Percentiles rank a stretch among this genome's conserved stretches.
phyloP scores from a whole-genome alignment of 2,888 invertebrate species.

The Nomada lathburiana region DNA sequence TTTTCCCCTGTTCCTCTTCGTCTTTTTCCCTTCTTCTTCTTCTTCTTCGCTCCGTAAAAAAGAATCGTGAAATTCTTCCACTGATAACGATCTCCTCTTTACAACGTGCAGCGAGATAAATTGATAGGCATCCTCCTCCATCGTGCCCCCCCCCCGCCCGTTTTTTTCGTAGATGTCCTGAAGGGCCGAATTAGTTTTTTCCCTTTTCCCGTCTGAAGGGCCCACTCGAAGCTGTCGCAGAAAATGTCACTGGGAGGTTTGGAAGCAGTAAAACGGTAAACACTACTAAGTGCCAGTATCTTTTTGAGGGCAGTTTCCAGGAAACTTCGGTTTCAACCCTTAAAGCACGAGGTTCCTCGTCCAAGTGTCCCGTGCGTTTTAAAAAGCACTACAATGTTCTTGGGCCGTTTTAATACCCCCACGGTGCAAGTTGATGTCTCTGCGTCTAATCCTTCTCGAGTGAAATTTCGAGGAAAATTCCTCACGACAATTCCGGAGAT shows the following conservation, averaged over 20 bases:
- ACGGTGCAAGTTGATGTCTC: not conserved
- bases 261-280: constrained; percentile 76
- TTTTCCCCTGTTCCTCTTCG: not conserved
- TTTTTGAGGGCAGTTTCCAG: constrained; percentile 27
- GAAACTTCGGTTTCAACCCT: constrained; percentile 74
- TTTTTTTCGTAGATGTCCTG: constrained; percentile 9
- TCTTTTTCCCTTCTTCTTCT: not conserved
- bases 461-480: not conserved
- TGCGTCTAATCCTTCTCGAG: not conserved
- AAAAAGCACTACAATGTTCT: not conserved
- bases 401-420: not conserved
- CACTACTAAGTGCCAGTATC: constrained; percentile 66
- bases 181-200: constrained; percentile 42
- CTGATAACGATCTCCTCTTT: not conserved
- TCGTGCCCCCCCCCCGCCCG: constrained; percentile 2
- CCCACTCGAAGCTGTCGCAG: constrained; percentile 69
- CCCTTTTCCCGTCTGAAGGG: constrained; percentile 30
- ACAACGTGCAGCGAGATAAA: not conserved
- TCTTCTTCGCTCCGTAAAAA: not conserved
- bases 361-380: constrained; percentile 18
- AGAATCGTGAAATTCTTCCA: not conserved
- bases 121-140: not conserved
- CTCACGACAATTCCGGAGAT: too few relatives aligned
- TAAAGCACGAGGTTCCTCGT: constrained; percentile 63
- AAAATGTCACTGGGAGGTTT: constrained; percentile 65